These are phyloP conservation scores for Acrocephalus scirpaceus DNA, from an alignment of 2,797 vertebrate species.

Conservation along the genomic window DNA sequence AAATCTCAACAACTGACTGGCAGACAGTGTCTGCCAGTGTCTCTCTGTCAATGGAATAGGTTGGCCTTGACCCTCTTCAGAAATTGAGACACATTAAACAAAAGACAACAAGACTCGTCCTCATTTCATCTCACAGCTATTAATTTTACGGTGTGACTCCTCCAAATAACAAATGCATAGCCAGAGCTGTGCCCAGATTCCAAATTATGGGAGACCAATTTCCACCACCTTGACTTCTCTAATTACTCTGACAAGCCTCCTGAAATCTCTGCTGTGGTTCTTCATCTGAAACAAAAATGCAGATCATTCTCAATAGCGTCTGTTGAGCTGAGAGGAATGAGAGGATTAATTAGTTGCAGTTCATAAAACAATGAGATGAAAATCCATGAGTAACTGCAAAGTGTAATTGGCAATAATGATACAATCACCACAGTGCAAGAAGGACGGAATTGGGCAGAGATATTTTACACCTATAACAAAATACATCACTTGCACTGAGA, in stretches of 20 bases:
- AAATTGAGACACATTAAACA: constrained; percentile 54
- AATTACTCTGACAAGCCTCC: constrained; percentile 56
- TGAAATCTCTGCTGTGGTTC: constrained; percentile 25
- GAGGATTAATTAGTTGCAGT: constrained; percentile 68
- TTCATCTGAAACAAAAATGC: constrained; percentile 52
- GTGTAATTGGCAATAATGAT: constrained; percentile 32
- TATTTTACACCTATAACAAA: background rate
- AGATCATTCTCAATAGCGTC: background rate
- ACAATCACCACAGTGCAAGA: background rate
- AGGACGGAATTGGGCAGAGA: background rate
- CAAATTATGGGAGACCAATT: constrained; percentile 33
- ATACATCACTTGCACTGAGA: background rate
- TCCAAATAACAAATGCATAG: constrained; percentile 13
- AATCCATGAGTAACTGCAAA: constrained; percentile 29
- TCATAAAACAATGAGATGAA: constrained; percentile 64
- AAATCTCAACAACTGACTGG: constrained; percentile 46
- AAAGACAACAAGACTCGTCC: constrained; percentile 52
- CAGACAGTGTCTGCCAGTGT: constrained; percentile 46
- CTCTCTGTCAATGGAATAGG: constrained; percentile 47
- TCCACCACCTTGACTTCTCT: constrained; percentile 52
- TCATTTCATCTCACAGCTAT: constrained; percentile 48
- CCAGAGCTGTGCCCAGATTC: constrained; percentile 18
- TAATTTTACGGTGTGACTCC: constrained; percentile 52
- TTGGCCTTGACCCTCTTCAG: constrained; percentile 51
- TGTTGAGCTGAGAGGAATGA: constrained; percentile 36